phyloP scores from a whole-genome alignment of 2,888 invertebrate genomes.

The Protophormia terraenovae region DNA sequence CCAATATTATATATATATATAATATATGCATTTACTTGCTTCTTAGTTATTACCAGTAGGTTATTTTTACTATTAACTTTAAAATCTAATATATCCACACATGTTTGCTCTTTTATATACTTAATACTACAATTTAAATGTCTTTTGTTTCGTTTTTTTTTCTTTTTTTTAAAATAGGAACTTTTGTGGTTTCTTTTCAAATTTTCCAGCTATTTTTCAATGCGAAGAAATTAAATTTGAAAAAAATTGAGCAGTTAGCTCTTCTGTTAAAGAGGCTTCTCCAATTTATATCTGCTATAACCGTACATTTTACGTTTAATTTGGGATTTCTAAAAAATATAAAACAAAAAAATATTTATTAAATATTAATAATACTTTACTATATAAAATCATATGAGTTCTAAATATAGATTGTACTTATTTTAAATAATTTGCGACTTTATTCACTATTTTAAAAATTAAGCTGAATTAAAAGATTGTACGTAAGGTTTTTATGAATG shows the following conservation, averaged over 20 bases:
- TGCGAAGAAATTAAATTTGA: constrained; percentile 10
- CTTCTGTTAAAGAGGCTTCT: background rate
- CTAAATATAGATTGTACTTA: too few relatives aligned
- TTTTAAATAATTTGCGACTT: too few relatives aligned
- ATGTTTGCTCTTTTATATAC: constrained; percentile 36
- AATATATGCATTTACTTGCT: background rate
- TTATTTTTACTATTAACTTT: constrained; percentile 4
- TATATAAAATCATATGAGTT: too few relatives aligned
- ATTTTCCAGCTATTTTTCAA: constrained; percentile 16
- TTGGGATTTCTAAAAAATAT: background rate
- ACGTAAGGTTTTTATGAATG: too few relatives aligned
- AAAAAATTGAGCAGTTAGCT: constrained; percentile 27
- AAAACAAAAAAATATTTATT: background rate
- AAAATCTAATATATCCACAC: constrained; percentile 40
- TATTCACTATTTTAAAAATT: too few relatives aligned
- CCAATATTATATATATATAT: background rate
- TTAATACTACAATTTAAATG: constrained; percentile 51
- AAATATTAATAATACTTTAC: too few relatives aligned
- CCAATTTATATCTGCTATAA: background rate
- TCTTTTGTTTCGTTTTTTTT: constrained; percentile 37
- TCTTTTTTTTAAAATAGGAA: constrained; percentile 50
- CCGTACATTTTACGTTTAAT: background rate
- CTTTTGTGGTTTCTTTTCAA: constrained; percentile 46
- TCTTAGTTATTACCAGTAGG: constrained; percentile 13
- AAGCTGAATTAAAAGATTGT: too few relatives aligned